phyloP scores from a whole-genome alignment of 2,888 invertebrate species.

The Aelia acuminata region DNA sequence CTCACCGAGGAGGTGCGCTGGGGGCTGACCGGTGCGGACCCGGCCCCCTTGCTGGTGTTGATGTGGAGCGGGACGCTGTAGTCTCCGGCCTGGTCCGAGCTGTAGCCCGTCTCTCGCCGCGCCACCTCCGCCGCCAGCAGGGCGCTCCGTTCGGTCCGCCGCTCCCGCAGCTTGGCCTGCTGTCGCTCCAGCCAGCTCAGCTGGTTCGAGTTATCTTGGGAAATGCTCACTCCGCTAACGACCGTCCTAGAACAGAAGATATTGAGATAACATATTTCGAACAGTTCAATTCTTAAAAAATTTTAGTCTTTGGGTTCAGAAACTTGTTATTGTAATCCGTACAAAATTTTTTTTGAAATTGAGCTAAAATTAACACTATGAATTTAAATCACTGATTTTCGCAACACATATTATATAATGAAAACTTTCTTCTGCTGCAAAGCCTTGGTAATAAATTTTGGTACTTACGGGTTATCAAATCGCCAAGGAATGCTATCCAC shows the following conservation, averaged over 20 bases:
- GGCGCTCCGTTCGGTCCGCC: constrained; percentile 74
- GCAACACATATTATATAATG: too few species aligned
- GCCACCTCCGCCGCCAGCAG: constrained; percentile 72
- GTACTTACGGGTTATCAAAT: too few species aligned
- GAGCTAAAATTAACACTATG: too few species aligned
- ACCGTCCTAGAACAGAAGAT: constrained; percentile 51
- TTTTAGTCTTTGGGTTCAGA: too few species aligned
- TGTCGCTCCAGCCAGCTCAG: constrained; percentile 87
- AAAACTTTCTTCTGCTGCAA: too few species aligned
- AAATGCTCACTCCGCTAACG: constrained; percentile 64
- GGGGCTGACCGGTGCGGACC: constrained; percentile 72
- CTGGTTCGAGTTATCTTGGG: constrained; percentile 70
- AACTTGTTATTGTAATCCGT: too few species aligned
- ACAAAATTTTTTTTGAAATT: too few species aligned
- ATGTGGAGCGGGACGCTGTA: constrained; percentile 80
- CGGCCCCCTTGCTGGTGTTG: constrained; percentile 71
- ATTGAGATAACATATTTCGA: background rate
- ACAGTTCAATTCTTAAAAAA: too few species aligned
- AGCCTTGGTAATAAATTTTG: too few species aligned
- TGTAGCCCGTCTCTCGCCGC: constrained; percentile 84
- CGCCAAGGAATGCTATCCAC: too few species aligned
- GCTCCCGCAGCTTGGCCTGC: constrained; percentile 84
- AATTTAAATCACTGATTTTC: too few species aligned
- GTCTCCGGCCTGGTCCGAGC: constrained; percentile 80
- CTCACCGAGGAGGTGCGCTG: constrained; percentile 69